Evolutionary conservation across 53 echinoderm and acorn worm species (phyloP).

Genomic region (Patiria pectinifera): DNA sequence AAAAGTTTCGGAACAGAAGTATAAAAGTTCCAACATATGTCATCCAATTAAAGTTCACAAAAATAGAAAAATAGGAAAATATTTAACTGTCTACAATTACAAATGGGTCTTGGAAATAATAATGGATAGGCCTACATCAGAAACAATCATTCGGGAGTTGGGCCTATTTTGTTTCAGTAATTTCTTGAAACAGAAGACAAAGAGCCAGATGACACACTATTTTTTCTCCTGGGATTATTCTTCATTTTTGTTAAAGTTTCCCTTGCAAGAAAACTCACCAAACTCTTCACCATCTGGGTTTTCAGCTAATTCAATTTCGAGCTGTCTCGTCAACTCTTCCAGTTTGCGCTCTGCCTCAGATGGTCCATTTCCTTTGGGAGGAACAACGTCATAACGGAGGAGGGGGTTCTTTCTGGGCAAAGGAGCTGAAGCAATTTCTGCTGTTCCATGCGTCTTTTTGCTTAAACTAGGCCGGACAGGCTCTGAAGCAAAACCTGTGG

Average conservation of each 20-base stretch:
- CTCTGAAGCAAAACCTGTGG: not conserved
- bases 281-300: slow-evolving; percentile 98
- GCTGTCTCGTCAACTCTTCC: slow-evolving; percentile 90
- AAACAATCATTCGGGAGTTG: no score
- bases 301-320: slow-evolving; percentile 91
- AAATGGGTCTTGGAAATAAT: no score
- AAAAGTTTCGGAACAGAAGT: no score
- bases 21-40: no score
- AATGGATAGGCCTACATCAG: no score
- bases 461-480: not conserved
- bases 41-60: no score
- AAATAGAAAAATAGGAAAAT: no score
- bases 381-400: slow-evolving; percentile 89
- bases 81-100: no score
- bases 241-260: not conserved
- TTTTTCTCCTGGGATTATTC: no score
- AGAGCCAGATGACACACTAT: no score
- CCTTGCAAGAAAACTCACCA: slow-evolving; percentile 68
- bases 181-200: no score
- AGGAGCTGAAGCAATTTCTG: slow-evolving; percentile 30
- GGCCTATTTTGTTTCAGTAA: no score
- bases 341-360: slow-evolving; percentile 92
- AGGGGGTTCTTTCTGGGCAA: slow-evolving; percentile 78
- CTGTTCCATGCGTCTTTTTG: not conserved
- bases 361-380: slow-evolving; percentile 84